Percentiles rank a stretch among this genome's conserved stretches.
phyloP scores from a whole-genome alignment of 1,140 invertebrate species.

The Archegozetes longisetosus region DNA sequence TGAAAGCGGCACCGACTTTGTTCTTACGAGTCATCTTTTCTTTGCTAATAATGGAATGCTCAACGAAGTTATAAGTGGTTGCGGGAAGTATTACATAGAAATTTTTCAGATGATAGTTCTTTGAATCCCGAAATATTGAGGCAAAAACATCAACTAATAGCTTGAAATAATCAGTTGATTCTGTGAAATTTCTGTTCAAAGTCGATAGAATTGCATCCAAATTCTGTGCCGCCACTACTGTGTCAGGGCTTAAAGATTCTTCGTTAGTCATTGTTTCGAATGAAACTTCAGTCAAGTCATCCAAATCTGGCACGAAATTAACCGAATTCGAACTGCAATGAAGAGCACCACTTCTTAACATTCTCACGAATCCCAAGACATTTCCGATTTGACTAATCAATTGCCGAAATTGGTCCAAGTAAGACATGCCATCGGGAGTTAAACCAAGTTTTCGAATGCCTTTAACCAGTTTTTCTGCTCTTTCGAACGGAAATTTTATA shows the following conservation, averaged over 20 bases:
- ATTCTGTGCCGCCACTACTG: slow-evolving; percentile 46
- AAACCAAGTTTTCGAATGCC: slow-evolving; percentile 76
- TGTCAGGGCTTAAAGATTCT: slow-evolving; percentile 38
- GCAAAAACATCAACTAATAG: slow-evolving; percentile 83
- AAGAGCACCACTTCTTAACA: slow-evolving; percentile 81
- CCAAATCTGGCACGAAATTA: slow-evolving; percentile 70
- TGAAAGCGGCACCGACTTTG: slow-evolving; percentile 68
- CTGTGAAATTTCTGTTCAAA: slow-evolving; percentile 68
- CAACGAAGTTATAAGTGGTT: slow-evolving; percentile 84
- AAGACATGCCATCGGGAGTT: slow-evolving; percentile 61
- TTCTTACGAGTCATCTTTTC: slow-evolving; percentile 78
- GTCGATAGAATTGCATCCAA: slow-evolving; percentile 59
- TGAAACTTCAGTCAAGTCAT: slow-evolving; percentile 38
- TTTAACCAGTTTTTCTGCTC: slow-evolving; percentile 87
- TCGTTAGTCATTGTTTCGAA: slow-evolving; percentile 39
- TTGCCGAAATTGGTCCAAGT: slow-evolving; percentile 80
- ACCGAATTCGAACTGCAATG: slow-evolving; percentile 80
- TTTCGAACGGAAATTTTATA: slow-evolving; percentile 52
- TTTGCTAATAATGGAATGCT: slow-evolving; percentile 78
- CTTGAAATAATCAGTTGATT: slow-evolving; percentile 90
- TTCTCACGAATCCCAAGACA: slow-evolving; percentile 85
- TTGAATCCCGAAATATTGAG: slow-evolving; percentile 60
- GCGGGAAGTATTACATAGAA: slow-evolving; percentile 89
- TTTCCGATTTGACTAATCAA: slow-evolving; percentile 91
- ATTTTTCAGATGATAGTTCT: slow-evolving; percentile 64